These are phyloP conservation scores for Cephus pulcher DNA, from an alignment of 2,888 invertebrate genomes.

Conservation along the genomic window DNA sequence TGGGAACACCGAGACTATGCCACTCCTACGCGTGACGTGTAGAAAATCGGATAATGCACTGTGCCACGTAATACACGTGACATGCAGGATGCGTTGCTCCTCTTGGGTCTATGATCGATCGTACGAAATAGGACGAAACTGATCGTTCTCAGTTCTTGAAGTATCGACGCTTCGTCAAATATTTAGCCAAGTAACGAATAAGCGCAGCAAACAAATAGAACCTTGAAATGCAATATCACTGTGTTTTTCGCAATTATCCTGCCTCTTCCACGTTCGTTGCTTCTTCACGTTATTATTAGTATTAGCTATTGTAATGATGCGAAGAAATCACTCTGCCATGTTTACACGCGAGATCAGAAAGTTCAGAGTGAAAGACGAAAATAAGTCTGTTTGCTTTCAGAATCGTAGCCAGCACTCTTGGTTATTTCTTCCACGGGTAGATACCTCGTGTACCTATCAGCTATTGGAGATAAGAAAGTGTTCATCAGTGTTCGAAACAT, in stretches of 20 bases:
- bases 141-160: neutral
- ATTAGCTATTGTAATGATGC: neutral
- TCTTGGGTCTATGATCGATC: neutral
- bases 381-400: neutral
- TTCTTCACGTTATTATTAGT: neutral
- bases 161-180: neutral
- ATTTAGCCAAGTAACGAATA: neutral
- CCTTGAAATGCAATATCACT: neutral
- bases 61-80: slow-evolving; percentile 6
- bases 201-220: neutral
- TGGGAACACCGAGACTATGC: slow-evolving; percentile 35
- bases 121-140: neutral
- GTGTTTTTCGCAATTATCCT: neutral
- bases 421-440: neutral
- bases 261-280: neutral
- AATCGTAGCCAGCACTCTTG: neutral
- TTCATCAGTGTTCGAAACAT: neutral
- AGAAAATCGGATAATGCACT: slow-evolving; percentile 30
- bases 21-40: slow-evolving; percentile 57
- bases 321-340: neutral
- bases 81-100: neutral
- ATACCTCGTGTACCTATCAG: neutral
- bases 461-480: neutral
- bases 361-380: neutral
- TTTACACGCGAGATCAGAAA: neutral